These are phyloP conservation scores for Leptinotarsa texana DNA, from an alignment of 1,140 invertebrate genomes.

Conservation along the genomic window DNA sequence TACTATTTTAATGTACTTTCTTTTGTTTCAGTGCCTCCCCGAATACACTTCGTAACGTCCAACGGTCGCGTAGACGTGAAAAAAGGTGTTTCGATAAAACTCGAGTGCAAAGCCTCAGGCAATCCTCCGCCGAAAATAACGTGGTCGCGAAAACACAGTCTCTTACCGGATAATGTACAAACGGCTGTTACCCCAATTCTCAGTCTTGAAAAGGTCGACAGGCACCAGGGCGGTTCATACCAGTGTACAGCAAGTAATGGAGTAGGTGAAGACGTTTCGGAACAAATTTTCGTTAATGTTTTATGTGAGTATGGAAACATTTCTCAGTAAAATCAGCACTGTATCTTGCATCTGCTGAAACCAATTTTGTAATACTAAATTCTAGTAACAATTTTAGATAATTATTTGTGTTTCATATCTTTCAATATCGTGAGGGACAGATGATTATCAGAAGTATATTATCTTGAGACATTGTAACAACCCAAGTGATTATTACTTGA, in stretches of 20 bases:
- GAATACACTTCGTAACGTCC: slow-evolving; percentile 62
- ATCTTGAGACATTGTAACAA: too few relatives aligned
- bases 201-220: slow-evolving; percentile 58
- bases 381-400: too few relatives aligned
- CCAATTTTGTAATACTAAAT: too few relatives aligned
- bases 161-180: slow-evolving; percentile 62
- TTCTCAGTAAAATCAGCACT: too few relatives aligned
- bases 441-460: too few relatives aligned
- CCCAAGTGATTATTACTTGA: too few relatives aligned
- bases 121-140: slow-evolving; percentile 69
- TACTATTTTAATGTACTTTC: not conserved
- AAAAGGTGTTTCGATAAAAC: slow-evolving; percentile 65
- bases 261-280: slow-evolving; percentile 63
- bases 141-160: slow-evolving; percentile 68
- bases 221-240: slow-evolving; percentile 67
- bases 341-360: too few relatives aligned
- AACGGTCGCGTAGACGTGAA: slow-evolving; percentile 66
- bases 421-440: too few relatives aligned
- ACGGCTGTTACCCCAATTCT: slow-evolving; percentile 58
- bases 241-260: slow-evolving; percentile 67
- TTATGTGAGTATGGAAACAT: slow-evolving; percentile 59
- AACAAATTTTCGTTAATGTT: slow-evolving; percentile 64
- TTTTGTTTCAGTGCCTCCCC: slow-evolving; percentile 61
- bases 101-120: slow-evolving; percentile 67
- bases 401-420: too few relatives aligned